Base-by-base conservation (phyloP, 2,888 invertebrate genomes). In the Cyclophora albipunctata region DNA sequence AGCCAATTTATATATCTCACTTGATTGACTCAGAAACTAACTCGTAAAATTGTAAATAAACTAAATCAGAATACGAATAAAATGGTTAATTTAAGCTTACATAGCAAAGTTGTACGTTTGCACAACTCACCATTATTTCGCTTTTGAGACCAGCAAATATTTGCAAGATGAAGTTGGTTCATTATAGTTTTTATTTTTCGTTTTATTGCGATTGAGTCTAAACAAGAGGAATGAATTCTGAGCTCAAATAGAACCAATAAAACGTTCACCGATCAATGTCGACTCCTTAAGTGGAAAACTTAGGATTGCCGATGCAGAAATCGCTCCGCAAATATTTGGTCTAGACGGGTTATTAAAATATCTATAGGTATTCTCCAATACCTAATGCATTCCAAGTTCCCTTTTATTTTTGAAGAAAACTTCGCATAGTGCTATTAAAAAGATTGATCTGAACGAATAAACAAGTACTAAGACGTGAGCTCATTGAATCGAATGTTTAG, bases 261-360 rank as follows among this genome's bases (percentile, higher is more conserved):
- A 84, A 72, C 66, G 72, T 69, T 69, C 62, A 55, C 66, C 69
- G 71, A 78, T 78, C 79, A 73, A 76, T 75, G 72, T 66, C 70
- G 69, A 72, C 59, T 72, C 6, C 43, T 68, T 71, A 68, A 81
- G 77, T 77, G 71, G 77, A 73, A 78, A 83, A 80, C 78, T 84
- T 82, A 65, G 66, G 68, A 74, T 76, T 75, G 77, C 68, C 63
- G 62, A 74, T 74, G 73, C 78, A 77, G 67, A 77, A 81, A 80
- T 73, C 64, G 70, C 63, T 75, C 69, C 42, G 58, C 60, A 62
- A 79, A 79, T 76, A 69, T 74, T 79, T 73, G 78, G 85, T 86
- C 86, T 86, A 87, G 86, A 86, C 86, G 70, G 70, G 78, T 80
- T 84, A 85, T 84, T 84, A 83, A 80, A 78, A 81, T 54, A 81